phyloP scores from a whole-genome alignment of 2,113 vertebrate genomes.

The Cinclus cinclus region DNA sequence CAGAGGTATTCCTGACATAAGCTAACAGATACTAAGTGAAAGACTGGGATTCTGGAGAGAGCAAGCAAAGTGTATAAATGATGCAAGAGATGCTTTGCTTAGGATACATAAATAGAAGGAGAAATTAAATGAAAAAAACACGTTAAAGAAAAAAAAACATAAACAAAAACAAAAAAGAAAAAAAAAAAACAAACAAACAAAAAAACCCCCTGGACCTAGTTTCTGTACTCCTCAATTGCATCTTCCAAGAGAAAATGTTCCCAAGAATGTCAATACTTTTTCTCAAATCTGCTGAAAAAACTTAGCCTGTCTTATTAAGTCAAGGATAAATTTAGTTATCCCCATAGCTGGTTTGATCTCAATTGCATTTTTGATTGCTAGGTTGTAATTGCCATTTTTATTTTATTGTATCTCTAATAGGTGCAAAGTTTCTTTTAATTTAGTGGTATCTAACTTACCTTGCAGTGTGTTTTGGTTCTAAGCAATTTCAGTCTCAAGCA shows the following conservation, averaged over 20 bases:
- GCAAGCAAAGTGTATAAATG: not conserved
- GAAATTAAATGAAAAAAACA: not conserved
- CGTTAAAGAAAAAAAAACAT: not conserved
- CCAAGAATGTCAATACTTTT: not conserved
- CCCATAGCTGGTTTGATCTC: not conserved
- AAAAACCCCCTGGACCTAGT: not conserved
- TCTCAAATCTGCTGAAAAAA: not conserved
- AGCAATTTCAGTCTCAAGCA: constrained; percentile 70
- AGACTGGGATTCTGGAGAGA: not conserved
- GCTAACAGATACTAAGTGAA: not conserved
- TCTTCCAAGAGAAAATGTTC: not conserved
- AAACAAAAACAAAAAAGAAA: too few species aligned
- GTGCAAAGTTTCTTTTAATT: constrained; percentile 55
- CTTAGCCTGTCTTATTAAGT: not conserved
- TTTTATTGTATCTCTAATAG: constrained; percentile 41
- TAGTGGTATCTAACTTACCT: constrained; percentile 57
- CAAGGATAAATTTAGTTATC: constrained; percentile 22
- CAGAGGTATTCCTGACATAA: too few species aligned
- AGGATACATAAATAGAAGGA: not conserved
- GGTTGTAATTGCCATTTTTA: not conserved
- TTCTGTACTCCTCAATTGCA: not conserved
- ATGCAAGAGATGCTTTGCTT: constrained; percentile 1
- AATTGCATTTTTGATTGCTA: not conserved
- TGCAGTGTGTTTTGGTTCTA: constrained; percentile 55
- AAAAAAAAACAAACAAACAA: too few species aligned